A percentile compares a stretch with the other conserved stretches of the same genome.
These are phyloP conservation scores for Aromia moschata DNA, from an alignment of 2,888 invertebrate genomes.

Conservation along the genomic window DNA sequence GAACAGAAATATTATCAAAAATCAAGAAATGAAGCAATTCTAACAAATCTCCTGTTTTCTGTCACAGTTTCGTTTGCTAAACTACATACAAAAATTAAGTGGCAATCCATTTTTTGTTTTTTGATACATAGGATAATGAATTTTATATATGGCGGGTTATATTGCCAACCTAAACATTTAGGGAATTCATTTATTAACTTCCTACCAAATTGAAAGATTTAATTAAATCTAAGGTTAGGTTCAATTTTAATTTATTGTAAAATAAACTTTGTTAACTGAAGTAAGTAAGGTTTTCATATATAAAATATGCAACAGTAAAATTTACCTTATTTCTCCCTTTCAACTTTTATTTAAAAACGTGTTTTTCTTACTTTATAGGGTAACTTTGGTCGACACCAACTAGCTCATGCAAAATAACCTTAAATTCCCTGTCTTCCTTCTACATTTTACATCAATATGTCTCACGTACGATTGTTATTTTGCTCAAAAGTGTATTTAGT, in stretches of 20 bases:
- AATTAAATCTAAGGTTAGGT: slow-evolving; percentile 31
- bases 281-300: slow-evolving; percentile 20
- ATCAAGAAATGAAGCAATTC: no score
- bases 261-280: slow-evolving; percentile 10
- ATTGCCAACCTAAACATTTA: slow-evolving; percentile 8
- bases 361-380: slow-evolving; percentile 19
- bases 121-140: no score
- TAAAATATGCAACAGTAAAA: neutral
- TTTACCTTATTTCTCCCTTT: slow-evolving; percentile 13
- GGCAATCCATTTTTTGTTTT: no score
- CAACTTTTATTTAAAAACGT: slow-evolving; percentile 1
- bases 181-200: slow-evolving; percentile 5
- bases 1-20: no score
- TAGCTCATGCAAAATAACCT: slow-evolving; percentile 39
- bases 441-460: slow-evolving; percentile 40
- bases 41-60: no score
- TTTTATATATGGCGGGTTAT: slow-evolving; percentile 9
- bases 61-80: no score
- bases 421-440: slow-evolving; percentile 38
- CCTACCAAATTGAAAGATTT: neutral
- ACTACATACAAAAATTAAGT: no score
- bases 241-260: slow-evolving; percentile 23
- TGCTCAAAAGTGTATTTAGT: slow-evolving; percentile 26
- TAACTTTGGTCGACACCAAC: slow-evolving; percentile 24
- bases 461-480: slow-evolving; percentile 31